These are phyloP conservation scores for Poecilia gillii DNA, from an alignment of 2,797 vertebrate genomes.

Conservation along the genomic window DNA sequence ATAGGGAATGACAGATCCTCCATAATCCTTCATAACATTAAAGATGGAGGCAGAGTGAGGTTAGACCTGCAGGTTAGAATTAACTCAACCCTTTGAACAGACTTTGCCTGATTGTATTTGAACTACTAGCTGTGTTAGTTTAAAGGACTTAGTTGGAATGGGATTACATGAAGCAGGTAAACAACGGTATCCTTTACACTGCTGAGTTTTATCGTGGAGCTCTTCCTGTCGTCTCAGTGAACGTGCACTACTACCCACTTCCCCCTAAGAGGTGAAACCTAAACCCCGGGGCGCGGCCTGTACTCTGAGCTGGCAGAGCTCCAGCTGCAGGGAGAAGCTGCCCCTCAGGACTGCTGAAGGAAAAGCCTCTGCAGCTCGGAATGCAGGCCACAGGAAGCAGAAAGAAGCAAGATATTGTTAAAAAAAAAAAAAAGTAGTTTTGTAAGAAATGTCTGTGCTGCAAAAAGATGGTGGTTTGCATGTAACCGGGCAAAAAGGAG, in stretches of 20 bases:
- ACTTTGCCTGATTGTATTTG: background rate
- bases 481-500: background rate
- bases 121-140: background rate
- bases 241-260: constrained; percentile 4
- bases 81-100: background rate
- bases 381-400: background rate
- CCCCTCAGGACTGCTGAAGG: background rate
- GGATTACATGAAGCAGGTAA: background rate
- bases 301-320: background rate
- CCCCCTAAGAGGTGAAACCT: constrained; percentile 45
- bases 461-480: background rate
- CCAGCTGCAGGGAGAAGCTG: background rate
- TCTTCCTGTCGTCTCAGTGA: background rate
- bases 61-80: background rate
- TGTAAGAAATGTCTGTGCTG: background rate
- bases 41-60: constrained; percentile 16
- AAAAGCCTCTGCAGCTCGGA: background rate
- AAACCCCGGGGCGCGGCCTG: constrained; percentile 8
- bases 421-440: background rate
- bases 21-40: constrained; percentile 63
- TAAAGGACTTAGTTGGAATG: background rate
- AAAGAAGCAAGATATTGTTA: background rate
- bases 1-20: constrained; percentile 65
- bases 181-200: constrained; percentile 17
- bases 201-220: constrained; percentile 9